A percentile compares a stretch with the other conserved stretches of the same genome.
These are phyloP conservation scores for Platyrinchus mystaceus DNA, from an alignment of 2,797 vertebrate species.

Conservation along the genomic window DNA sequence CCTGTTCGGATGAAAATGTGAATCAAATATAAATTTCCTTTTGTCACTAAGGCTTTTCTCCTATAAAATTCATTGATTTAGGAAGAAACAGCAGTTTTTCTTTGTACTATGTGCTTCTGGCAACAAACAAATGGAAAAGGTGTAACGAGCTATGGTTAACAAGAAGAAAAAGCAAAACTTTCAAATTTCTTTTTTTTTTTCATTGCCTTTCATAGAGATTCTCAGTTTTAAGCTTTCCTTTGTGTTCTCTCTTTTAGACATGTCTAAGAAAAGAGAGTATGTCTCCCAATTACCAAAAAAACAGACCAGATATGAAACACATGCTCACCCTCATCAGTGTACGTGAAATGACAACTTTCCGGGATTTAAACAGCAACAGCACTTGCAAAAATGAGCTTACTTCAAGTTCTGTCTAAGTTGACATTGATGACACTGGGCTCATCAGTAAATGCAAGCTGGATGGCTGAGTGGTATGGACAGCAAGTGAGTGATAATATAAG, in stretches of 20 bases:
- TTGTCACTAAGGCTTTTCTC: not conserved
- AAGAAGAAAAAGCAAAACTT: not conserved
- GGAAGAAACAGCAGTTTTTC: not conserved
- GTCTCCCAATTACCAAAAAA: conserved; percentile 64
- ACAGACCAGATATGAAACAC: not conserved
- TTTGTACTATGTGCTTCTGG: not conserved
- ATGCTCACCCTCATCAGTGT: not conserved
- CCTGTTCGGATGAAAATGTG: not conserved
- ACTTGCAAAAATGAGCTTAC: not conserved
- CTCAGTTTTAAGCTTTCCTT: not conserved
- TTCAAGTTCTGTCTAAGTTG: not conserved
- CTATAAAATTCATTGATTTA: not conserved
- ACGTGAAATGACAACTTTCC: not conserved
- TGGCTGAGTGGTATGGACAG: not conserved
- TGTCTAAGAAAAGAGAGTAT: conserved; percentile 73
- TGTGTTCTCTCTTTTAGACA: conserved; percentile 63
- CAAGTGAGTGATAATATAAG: not conserved
- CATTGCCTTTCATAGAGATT: not conserved
- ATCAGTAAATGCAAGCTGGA: not conserved
- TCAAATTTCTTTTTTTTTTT: not conserved
- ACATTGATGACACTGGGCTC: not conserved
- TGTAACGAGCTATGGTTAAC: not conserved
- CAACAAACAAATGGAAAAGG: not conserved
- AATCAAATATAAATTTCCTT: not conserved
- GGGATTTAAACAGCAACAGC: not conserved